Percentiles rank a stretch among this genome's conserved stretches.
Conservation (phyloP, 2,888 invertebrate genomes). For the Stegana nigrithorax region DNA sequence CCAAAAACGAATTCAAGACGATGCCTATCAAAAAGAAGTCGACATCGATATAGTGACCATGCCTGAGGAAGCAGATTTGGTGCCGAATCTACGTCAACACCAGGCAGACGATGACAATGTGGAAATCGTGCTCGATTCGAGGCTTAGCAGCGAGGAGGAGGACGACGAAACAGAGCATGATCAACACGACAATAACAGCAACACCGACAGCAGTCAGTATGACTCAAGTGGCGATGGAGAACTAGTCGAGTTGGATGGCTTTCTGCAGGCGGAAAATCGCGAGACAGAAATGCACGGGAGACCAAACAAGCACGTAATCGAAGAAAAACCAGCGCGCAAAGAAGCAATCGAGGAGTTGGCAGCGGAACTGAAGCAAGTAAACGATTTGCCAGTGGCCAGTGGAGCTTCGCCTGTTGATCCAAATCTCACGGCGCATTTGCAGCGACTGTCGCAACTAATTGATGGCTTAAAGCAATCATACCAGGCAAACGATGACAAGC, state of each 20-base stretch:
- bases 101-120: slow-evolving; percentile 47
- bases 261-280: slow-evolving; percentile 45
- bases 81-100: slow-evolving; percentile 21
- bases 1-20: too few species aligned
- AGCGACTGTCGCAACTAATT: slow-evolving; percentile 65
- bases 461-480: slow-evolving; percentile 65
- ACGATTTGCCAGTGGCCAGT: background rate
- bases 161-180: slow-evolving; percentile 27
- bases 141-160: slow-evolving; percentile 48
- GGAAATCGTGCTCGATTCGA: slow-evolving; percentile 43
- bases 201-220: slow-evolving; percentile 34
- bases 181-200: slow-evolving; percentile 2
- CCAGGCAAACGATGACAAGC: too few species aligned
- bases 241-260: slow-evolving; percentile 48
- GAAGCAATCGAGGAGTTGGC: slow-evolving; percentile 25
- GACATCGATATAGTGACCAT: slow-evolving; percentile 50
- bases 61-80: slow-evolving; percentile 39
- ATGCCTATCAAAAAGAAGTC: slow-evolving; percentile 27
- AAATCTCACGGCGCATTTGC: slow-evolving; percentile 63
- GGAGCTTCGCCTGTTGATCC: slow-evolving; percentile 53
- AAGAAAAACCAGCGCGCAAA: slow-evolving; percentile 9
- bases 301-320: slow-evolving; percentile 24
- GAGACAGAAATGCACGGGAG: slow-evolving; percentile 33
- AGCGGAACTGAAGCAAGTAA: slow-evolving; percentile 29
- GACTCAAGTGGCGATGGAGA: slow-evolving; percentile 65